Conservation (phyloP, 1,140 invertebrate genomes). For the Solenopsis invicta region DNA sequence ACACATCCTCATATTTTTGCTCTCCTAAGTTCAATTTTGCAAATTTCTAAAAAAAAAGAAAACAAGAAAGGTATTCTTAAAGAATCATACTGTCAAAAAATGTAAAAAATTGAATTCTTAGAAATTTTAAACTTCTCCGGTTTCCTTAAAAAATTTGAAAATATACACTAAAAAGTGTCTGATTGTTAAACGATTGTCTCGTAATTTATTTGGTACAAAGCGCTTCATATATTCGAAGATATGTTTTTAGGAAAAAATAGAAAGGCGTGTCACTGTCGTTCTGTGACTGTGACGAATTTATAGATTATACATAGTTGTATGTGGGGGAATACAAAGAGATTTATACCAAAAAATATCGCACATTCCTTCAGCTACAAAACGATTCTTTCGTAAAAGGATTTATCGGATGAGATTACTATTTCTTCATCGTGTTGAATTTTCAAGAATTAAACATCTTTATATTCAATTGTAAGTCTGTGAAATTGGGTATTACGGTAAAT, state of each 20-base stretch:
- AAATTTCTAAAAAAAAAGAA: too few species aligned
- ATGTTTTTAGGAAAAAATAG: neutral
- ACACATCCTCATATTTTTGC: too few species aligned
- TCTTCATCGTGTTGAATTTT: neutral
- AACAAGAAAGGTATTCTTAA: too few species aligned
- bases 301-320: constrained; percentile 1
- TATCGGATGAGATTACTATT: neutral
- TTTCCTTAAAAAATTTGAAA: too few species aligned
- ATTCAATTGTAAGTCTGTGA: neutral
- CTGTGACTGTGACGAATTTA: neutral
- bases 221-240: neutral
- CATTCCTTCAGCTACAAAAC: constrained; percentile 11
- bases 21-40: too few species aligned
- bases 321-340: neutral
- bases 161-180: neutral
- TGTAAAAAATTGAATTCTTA: too few species aligned
- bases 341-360: constrained; percentile 2
- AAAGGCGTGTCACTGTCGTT: neutral
- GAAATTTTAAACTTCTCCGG: too few species aligned
- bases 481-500: constrained; percentile 6
- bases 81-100: too few species aligned
- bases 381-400: neutral
- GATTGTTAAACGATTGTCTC: neutral
- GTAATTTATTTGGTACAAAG: neutral
- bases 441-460: neutral